Evolutionary conservation across 2,888 invertebrate species (phyloP).

Genomic region (Sphecodes monilicornis): DNA sequence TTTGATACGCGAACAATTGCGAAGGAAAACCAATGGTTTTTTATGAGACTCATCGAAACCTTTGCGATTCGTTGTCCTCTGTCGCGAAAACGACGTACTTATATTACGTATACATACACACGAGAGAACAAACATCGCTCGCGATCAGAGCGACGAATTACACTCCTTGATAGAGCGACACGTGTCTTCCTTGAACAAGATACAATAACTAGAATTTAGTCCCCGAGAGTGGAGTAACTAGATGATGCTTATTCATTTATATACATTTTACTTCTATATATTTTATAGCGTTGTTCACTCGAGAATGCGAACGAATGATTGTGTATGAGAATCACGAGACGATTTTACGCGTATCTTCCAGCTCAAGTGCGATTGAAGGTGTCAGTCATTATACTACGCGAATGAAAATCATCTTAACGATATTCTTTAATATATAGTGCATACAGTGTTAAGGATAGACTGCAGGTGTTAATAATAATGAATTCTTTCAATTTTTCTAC

Average conservation of each 20-base stretch:
- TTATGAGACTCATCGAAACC: conserved; percentile 31
- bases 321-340: conserved; percentile 48
- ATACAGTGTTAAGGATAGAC: background rate
- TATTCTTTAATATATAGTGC: background rate
- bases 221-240: conserved; percentile 48
- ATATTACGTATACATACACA: background rate
- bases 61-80: conserved; percentile 38
- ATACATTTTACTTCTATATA: conserved; percentile 53
- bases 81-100: conserved; percentile 28
- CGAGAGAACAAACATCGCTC: conserved; percentile 7
- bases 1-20: background rate
- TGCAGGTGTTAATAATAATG: background rate
- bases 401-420: background rate
- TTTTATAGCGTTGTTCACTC: conserved; percentile 56
- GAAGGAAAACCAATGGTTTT: conserved; percentile 16
- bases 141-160: conserved; percentile 41
- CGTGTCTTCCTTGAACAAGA: conserved; percentile 71
- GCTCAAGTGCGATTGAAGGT: conserved; percentile 36
- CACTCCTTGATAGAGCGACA: conserved; percentile 57
- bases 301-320: conserved; percentile 32
- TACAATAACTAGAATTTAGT: conserved; percentile 72
- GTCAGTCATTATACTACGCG: conserved; percentile 9
- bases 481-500: background rate
- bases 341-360: conserved; percentile 31
- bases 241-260: conserved; percentile 55